Base-by-base conservation (phyloP, 2,888 invertebrate genomes). In the Archips xylosteana region DNA sequence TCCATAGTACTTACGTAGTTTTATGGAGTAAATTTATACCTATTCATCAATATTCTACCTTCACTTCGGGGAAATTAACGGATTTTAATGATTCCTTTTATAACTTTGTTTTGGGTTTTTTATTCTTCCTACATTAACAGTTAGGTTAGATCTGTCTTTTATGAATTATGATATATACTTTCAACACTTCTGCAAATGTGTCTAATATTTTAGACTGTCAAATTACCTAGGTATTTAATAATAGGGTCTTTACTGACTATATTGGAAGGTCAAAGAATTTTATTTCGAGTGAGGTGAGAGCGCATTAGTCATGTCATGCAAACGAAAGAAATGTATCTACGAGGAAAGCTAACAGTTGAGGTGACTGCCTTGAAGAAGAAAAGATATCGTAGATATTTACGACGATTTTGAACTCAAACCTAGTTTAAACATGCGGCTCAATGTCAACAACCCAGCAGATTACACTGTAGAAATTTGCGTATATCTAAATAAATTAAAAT, bases 391-490 rank as follows among this genome's bases (percentile, higher is more conserved):
- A n/a, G 13, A 13, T 13, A 49, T 64, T 45, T 49, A 51, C 60
- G 60, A 42, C 66, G 74, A 54, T 65, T 70, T 74, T 74, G 74
- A 74, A 61, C 74, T 70, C 60, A 2, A 64, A 36, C 57, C 72
- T 47, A 67, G 45, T 62, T 51, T 42, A 62, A 36, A 69, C 42
- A 39, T 13, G 32, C 57, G 47, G 34, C 70, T 73, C 70, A 76
- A 76, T 75, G 78, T 78, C 78, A 78, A 76, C 76, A 73, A 75
- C 77, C 78, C 34, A 68, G 66, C 45, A 45, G 54, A 60, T 47
- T 62, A 54, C 45, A 60, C 8, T 63, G 75, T 67, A 63, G 15
- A 61, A 63, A 63, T 59, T 59, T 51, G 62, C 47, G 45, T 32
- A 51, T 63, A 77, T 75, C 74, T 76, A 71, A 76, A 76, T 77